Percentiles rank a stretch among this genome's conserved stretches.
Evolutionary conservation across 2,797 vertebrate genomes (phyloP).

Genomic region (Otus scops): DNA sequence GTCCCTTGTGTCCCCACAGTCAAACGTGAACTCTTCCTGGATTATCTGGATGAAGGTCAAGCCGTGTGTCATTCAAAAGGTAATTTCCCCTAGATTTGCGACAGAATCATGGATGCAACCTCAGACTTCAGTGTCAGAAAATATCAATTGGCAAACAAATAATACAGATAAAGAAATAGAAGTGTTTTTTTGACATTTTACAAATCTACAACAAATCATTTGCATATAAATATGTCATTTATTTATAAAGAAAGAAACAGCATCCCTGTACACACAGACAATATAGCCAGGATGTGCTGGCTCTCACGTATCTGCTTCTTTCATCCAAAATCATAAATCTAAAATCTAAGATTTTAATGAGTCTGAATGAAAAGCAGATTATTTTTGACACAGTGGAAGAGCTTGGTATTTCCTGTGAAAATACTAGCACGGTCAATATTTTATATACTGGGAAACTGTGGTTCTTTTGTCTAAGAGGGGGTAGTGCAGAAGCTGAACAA

Average conservation of each 20-base stretch:
- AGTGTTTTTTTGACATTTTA: neutral
- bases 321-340: neutral
- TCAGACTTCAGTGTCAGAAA: neutral
- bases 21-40: neutral
- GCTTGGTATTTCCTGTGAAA: slow-evolving; percentile 70
- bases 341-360: slow-evolving; percentile 52
- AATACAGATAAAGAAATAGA: neutral
- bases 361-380: slow-evolving; percentile 56
- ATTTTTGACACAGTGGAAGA: slow-evolving; percentile 61
- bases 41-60: slow-evolving; percentile 40
- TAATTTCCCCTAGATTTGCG: slow-evolving; percentile 29
- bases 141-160: neutral
- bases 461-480: slow-evolving; percentile 43
- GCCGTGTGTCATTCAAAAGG: slow-evolving; percentile 2
- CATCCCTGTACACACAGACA: neutral
- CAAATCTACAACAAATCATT: neutral
- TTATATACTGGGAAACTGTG: slow-evolving; percentile 65
- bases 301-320: neutral
- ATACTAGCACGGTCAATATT: slow-evolving; percentile 53
- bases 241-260: neutral
- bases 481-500: slow-evolving; percentile 45
- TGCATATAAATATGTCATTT: neutral
- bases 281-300: neutral
- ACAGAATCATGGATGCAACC: neutral
- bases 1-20: neutral